Evolutionary conservation across 1,140 invertebrate species (phyloP).

Genomic region (Hycleus phaleratus): DNA sequence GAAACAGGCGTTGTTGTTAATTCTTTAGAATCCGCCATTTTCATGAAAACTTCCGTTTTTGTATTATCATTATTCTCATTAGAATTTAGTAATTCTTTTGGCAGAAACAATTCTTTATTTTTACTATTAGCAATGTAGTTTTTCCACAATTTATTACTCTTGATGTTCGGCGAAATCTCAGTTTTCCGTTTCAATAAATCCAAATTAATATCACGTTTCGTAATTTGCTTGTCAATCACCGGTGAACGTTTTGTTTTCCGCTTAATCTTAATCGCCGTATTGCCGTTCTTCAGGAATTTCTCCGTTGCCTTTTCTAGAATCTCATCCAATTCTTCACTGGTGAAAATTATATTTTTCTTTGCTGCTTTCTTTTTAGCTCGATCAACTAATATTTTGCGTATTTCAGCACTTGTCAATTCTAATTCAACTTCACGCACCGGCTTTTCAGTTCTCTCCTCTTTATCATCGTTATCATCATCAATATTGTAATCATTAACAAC

Average conservation of each 20-base stretch:
- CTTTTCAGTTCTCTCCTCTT: not conserved
- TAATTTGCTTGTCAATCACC: not conserved
- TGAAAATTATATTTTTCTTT: conserved; percentile 29
- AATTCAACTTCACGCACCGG: conserved; percentile 6
- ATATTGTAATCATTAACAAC: not conserved
- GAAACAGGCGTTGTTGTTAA: not conserved
- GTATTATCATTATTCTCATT: not conserved
- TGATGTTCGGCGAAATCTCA: not conserved
- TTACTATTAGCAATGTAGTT: not conserved
- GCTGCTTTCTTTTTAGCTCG: conserved; percentile 29
- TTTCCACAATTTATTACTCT: conserved; percentile 1
- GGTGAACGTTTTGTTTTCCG: conserved; percentile 15
- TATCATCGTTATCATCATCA: not conserved
- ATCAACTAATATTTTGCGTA: conserved; percentile 26
- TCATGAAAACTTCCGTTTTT: not conserved
- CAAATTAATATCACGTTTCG: conserved; percentile 25
- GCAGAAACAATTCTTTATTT: not conserved
- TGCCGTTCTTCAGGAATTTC: conserved; percentile 17
- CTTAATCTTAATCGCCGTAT: conserved; percentile 7
- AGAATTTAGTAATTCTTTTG: no score
- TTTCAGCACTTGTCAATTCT: conserved; percentile 28
- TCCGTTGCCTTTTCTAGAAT: conserved; percentile 26
- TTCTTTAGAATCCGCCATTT: conserved; percentile 8
- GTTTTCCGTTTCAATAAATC: conserved; percentile 20
- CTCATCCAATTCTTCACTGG: conserved; percentile 28